Evolutionary conservation across 2,888 invertebrate species (phyloP), one percentile per base, ranked within the genome.

Genomic region (Taphrorychus bicolor): DNA sequence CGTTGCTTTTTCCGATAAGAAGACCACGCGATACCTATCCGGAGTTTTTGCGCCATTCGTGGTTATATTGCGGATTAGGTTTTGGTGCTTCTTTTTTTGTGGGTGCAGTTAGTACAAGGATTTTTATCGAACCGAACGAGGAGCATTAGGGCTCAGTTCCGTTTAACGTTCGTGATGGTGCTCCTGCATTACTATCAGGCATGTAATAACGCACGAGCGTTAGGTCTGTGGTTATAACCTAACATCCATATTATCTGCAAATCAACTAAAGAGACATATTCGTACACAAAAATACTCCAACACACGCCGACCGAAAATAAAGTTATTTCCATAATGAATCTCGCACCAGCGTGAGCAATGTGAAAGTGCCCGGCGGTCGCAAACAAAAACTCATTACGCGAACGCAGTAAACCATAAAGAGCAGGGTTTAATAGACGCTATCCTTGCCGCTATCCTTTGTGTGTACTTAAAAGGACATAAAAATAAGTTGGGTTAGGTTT

Each of bases 331-430:
- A 18, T 45, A 18, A 45, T 18, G 45, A 14, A 18, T 14, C 16
- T 18, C 14, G n/a, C n/a, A n/a, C n/a, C n/a, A n/a, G n/a, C n/a
- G n/a, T n/a, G n/a, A n/a, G 32, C 32, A 68, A 61, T 23, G 11
- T 23, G 48, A 59, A 58, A 61, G 41, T 17, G n/a, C 18, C 21
- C 21, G n/a, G n/a, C 16, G 41, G 23, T 23, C 40, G 24, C 42
- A 62, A 54, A 56, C 62, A 56, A 62, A 61, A 62, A 62, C 62
- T 56, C 62, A 56, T 62, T 62, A 45, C 22, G 18, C 23, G 54
- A 48, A 56, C 32, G 48, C 56, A 56, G 48, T 24, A 17, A 41
- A 48, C 56, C 56, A 22, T 62, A 56, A 62, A 54, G 56, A 56
- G 49, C 24, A 42, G 45, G 32, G 24, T 62, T 56, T 62, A 62